Evolutionary conservation across 2,797 vertebrate genomes (phyloP), one percentile per base, ranked within the genome.

Genomic region (Parauchenoglanis ngamensis): DNA sequence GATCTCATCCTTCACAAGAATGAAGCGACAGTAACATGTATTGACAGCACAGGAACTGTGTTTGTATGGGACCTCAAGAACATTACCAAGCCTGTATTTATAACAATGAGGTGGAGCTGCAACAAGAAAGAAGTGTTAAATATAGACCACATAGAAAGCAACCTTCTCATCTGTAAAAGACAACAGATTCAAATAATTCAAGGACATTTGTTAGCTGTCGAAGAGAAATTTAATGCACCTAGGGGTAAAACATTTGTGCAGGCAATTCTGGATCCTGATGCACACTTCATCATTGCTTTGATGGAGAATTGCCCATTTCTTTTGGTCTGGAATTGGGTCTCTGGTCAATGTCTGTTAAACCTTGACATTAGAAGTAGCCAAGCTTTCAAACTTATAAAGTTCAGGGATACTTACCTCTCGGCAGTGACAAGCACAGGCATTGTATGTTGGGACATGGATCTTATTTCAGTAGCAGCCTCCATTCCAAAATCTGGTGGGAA

Each of bases 321-420:
- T 56, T 91, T 97, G 84, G 94, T 94, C 86, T 97, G 96, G 96
- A 93, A 90, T 63, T 85, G 94, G 65, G 84, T 85, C 87, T 94
- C 93, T 0, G 96, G 96, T 12, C 93, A 95, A 52, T 96, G 96
- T 83, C 90, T 97, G 73, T 92, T 96, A 54, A 94, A 93, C 44
- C 92, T 97, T 67, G 91, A 94, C 76, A 88, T 86, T 12, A 88
- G 87, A 23, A 78, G 77, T 84, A 81, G 57, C 15, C 86, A 79
- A 72, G 89, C 93, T 19, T 79, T 86, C 1, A 82, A 86, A 1
- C 92, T 96, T 76, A 80, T 95, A 68, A 96, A 92, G 91, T 89
- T 78, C 3, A 70, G 90, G 70, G 90, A 92, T 17, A 88, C 91
- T 78, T 83, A 78, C 12, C 61, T 96, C 0, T 78, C 94, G 75